Conservation (phyloP, 2,797 vertebrate species). For the Valencia hispanica region DNA sequence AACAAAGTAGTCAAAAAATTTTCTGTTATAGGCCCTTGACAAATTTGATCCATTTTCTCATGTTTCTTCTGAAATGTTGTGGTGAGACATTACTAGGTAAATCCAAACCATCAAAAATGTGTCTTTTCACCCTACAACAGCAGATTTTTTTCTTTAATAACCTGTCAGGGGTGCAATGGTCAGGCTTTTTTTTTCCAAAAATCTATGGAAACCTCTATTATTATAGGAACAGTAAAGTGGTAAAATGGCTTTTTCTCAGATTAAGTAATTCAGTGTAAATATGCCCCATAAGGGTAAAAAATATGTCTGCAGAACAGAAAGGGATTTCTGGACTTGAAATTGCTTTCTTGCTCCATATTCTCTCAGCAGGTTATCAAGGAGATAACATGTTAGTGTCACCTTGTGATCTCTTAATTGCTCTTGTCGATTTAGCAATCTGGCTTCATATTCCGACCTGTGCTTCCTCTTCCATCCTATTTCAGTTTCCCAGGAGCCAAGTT, state of each 20-base stretch:
- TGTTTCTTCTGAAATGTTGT: neutral
- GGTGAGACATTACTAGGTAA: neutral
- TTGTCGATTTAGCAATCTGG: slow-evolving; percentile 63
- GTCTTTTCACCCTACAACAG: neutral
- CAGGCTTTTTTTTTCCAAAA: neutral
- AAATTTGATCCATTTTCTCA: neutral
- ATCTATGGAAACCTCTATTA: neutral
- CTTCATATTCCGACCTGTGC: slow-evolving; percentile 33
- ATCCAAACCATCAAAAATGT: neutral
- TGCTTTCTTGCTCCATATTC: slow-evolving; percentile 17
- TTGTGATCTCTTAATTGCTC: slow-evolving; percentile 60
- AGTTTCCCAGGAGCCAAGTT: slow-evolving; percentile 46
- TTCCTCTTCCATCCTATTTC: slow-evolving; percentile 31
- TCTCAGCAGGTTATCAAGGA: slow-evolving; percentile 49
- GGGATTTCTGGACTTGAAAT: slow-evolving; percentile 21
- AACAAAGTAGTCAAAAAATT: neutral
- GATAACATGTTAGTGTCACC: slow-evolving; percentile 52
- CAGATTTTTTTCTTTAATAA: neutral
- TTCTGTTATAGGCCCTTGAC: neutral
- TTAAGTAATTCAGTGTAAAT: slow-evolving; percentile 42
- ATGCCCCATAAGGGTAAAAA: slow-evolving; percentile 29
- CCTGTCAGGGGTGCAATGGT: neutral
- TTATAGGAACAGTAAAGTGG: slow-evolving; percentile 6
- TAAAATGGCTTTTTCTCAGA: slow-evolving; percentile 31
- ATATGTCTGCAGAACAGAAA: neutral